These are phyloP conservation scores for rat (Rattus norvegicus) DNA, from an alignment of 2,113 vertebrate species.

Conservation along the genomic window GRCr8 NC_086039.1:71026001-71026500, in stretches of 20 bases:
- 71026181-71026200: neutral
- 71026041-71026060: neutral
- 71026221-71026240: neutral
- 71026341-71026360: neutral
- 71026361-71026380: constrained; percentile 20
- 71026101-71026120: neutral
- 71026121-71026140: neutral
- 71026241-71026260: neutral
- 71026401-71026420: neutral
- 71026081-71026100: neutral
- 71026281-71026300: constrained; percentile 1
- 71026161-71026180: neutral
- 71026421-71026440: neutral
- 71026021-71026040: neutral
- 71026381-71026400: neutral
- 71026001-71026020: neutral
- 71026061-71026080: neutral
- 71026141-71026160: neutral
- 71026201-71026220: neutral
- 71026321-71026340: neutral
- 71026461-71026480: neutral
- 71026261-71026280: constrained; percentile 18
- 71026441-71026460: neutral
- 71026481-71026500: neutral
- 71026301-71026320: neutral